Evolutionary conservation across 2,888 invertebrate species (phyloP).

Genomic region (Balanococcus diminutus): DNA sequence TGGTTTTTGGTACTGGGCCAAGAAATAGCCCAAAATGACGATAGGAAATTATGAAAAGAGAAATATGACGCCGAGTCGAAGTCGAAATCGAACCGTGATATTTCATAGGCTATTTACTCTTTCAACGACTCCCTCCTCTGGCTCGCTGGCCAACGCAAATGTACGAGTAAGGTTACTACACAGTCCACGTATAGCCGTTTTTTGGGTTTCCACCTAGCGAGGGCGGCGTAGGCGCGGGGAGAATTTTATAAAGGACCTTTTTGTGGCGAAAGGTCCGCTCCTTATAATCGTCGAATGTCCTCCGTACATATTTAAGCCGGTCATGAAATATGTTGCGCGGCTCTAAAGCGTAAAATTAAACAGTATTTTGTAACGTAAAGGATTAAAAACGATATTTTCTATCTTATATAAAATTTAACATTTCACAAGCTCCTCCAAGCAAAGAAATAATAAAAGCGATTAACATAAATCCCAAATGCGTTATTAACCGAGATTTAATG

Average conservation of each 20-base stretch:
- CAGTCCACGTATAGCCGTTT: too few relatives aligned
- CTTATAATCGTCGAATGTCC: constrained; percentile 9
- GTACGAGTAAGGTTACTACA: too few relatives aligned
- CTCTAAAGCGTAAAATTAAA: constrained; percentile 23
- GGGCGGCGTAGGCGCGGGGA: not conserved
- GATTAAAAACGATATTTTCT: constrained; percentile 29
- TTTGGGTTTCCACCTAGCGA: not conserved
- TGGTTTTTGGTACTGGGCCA: not conserved
- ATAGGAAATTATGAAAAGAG: constrained; percentile 15
- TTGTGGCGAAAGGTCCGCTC: not conserved
- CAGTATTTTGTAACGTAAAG: constrained; percentile 13
- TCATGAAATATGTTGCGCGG: constrained; percentile 5
- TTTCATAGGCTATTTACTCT: constrained; percentile 7
- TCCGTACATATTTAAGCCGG: not conserved
- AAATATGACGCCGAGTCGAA: constrained; percentile 3
- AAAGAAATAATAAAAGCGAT: constrained; percentile 26
- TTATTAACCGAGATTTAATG: constrained; percentile 25
- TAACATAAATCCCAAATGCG: constrained; percentile 28
- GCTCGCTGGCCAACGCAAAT: not conserved
- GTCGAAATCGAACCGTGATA: not conserved
- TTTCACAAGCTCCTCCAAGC: not conserved
- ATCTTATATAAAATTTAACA: constrained; percentile 22
- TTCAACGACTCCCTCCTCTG: not conserved
- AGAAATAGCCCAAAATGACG: not conserved
- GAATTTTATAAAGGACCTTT: constrained; percentile 11